Conservation (phyloP, 2,797 vertebrate genomes). For the Sebastes steindachneri region DNA sequence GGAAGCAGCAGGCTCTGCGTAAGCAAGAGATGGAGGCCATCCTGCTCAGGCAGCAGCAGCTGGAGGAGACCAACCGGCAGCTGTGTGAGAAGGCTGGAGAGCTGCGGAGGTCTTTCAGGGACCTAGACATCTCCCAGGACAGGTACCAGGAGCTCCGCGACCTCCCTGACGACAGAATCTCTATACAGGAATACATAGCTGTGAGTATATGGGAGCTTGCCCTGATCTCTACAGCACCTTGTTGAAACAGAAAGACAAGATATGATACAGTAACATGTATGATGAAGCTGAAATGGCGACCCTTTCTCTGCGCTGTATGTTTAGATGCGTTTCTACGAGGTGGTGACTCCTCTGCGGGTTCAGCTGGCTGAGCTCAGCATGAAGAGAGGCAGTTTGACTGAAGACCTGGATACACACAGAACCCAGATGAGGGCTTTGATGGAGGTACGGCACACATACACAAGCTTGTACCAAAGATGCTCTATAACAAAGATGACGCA, state of each 20-base stretch:
- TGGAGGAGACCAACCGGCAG: constrained; percentile 92
- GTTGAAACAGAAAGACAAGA: not conserved
- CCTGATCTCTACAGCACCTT: no score
- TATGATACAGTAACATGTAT: not conserved
- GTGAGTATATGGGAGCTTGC: constrained; percentile 78
- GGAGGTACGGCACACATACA: constrained; percentile 82
- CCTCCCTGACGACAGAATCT: constrained; percentile 91
- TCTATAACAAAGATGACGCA: no score
- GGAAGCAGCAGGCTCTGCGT: constrained; percentile 92
- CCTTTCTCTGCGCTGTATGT: not conserved
- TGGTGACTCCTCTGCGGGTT: constrained; percentile 85
- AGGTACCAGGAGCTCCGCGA: constrained; percentile 87
- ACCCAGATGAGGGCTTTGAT: constrained; percentile 87
- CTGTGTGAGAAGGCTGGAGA: constrained; percentile 91
- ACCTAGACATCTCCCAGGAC: constrained; percentile 91
- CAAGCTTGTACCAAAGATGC: not conserved
- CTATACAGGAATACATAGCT: constrained; percentile 94
- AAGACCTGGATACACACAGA: constrained; percentile 87
- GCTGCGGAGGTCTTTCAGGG: constrained; percentile 88
- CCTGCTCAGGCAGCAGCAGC: constrained; percentile 91
- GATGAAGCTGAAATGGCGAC: not conserved
- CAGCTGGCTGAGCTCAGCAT: constrained; percentile 86
- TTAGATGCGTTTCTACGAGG: constrained; percentile 88
- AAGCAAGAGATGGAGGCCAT: constrained; percentile 97
- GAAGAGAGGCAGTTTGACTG: constrained; percentile 84